phyloP scores from a whole-genome alignment of 2,797 vertebrate genomes.

The Schizothorax lantsangensis region DNA sequence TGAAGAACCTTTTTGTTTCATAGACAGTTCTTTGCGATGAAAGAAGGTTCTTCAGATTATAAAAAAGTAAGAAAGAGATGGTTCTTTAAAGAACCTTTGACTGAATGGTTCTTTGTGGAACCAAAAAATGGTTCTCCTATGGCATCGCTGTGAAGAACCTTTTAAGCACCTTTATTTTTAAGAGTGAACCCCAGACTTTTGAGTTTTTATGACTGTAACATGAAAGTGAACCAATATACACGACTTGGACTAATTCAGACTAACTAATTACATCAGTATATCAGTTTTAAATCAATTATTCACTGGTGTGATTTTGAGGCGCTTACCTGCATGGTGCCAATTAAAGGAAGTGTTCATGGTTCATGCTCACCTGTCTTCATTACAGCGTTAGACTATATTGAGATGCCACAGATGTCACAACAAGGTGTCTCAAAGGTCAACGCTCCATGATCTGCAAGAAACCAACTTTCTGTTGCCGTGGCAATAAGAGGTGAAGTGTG shows the following conservation, averaged over 20 bases:
- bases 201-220: not conserved
- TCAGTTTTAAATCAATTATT: slow-evolving; percentile 28
- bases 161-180: no score
- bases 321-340: slow-evolving; percentile 58
- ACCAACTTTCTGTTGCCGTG: slow-evolving; percentile 29
- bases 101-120: no score
- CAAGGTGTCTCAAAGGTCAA: slow-evolving; percentile 56
- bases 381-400: slow-evolving; percentile 27
- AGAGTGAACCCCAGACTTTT: not conserved
- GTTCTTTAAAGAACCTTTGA: no score
- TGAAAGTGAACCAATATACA: not conserved
- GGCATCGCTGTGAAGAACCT: no score
- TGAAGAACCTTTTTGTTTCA: no score
- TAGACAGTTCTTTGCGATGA: no score
- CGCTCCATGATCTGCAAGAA: slow-evolving; percentile 25
- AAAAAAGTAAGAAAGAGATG: no score
- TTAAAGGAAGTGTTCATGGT: slow-evolving; percentile 50
- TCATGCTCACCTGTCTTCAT: slow-evolving; percentile 50
- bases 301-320: slow-evolving; percentile 21
- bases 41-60: no score
- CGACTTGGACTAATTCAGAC: slow-evolving; percentile 1
- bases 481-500: slow-evolving; percentile 17
- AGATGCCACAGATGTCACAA: slow-evolving; percentile 43
- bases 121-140: no score
- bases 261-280: slow-evolving; percentile 20